A percentile compares a stretch with the other conserved stretches of the same genome.
phyloP scores from a whole-genome alignment of 2,113 vertebrate species.

The Vicugna pacos region DNA sequence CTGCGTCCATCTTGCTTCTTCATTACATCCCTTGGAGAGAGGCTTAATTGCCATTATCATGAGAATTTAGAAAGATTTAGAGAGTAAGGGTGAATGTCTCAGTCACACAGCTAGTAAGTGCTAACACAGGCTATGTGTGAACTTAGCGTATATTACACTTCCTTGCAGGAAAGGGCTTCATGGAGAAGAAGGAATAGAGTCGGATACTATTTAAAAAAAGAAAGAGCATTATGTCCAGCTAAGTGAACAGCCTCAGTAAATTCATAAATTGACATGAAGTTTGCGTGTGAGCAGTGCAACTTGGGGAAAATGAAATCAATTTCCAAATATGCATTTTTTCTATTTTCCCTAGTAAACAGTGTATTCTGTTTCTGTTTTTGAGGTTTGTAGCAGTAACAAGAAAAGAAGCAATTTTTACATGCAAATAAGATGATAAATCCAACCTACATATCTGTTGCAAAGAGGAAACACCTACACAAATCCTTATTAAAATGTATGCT shows the following conservation, averaged over 20 bases:
- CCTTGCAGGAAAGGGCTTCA: background rate
- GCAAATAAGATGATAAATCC: slow-evolving; percentile 36
- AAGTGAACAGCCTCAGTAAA: background rate
- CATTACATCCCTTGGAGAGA: background rate
- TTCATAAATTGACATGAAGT: slow-evolving; percentile 17
- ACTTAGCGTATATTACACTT: background rate
- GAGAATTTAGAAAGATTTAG: background rate
- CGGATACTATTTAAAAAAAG: background rate
- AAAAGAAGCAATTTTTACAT: slow-evolving; percentile 33
- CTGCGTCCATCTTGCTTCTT: background rate
- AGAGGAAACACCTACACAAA: slow-evolving; percentile 14
- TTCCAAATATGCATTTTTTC: background rate
- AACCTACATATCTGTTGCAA: background rate
- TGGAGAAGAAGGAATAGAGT: background rate
- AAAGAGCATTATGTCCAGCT: background rate
- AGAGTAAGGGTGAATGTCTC: background rate
- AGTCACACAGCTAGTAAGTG: background rate
- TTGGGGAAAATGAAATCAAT: slow-evolving; percentile 18
- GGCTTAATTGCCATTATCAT: background rate
- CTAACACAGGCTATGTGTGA: background rate
- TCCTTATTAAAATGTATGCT: slow-evolving; percentile 57
- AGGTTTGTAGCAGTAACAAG: background rate
- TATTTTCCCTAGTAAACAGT: background rate
- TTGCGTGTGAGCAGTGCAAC: background rate
- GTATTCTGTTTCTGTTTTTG: background rate